These are phyloP conservation scores for Bujurquina vittata DNA, from an alignment of 2,113 vertebrate genomes.

Conservation along the genomic window DNA sequence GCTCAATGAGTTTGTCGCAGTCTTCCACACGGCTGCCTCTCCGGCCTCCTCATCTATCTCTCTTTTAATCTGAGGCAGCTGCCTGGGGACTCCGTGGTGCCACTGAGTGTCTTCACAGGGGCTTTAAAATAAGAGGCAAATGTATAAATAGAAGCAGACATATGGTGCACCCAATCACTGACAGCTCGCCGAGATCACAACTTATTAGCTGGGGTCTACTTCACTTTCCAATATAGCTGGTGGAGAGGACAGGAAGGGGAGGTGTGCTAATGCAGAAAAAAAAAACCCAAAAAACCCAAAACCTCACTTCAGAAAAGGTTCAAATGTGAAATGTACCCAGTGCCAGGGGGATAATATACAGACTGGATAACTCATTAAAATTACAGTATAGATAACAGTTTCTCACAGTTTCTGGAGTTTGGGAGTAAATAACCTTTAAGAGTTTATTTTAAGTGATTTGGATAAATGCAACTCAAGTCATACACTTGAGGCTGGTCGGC, in stretches of 20 bases:
- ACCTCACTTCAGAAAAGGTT: not conserved
- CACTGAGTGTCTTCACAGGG: constrained; percentile 52
- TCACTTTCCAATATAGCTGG: constrained; percentile 7
- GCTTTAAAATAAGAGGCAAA: constrained; percentile 61
- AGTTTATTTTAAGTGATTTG: not conserved
- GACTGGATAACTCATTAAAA: not conserved
- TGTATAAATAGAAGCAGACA: constrained; percentile 65
- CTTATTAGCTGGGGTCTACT: constrained; percentile 37
- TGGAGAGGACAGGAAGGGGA: not conserved
- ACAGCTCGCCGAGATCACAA: constrained; percentile 46
- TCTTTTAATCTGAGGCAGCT: constrained; percentile 53
- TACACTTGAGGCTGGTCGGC: not conserved
- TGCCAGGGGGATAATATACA: not conserved
- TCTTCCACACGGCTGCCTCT: constrained; percentile 29
- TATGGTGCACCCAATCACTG: constrained; percentile 50
- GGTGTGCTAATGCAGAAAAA: not conserved
- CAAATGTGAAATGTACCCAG: not conserved
- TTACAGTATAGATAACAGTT: not conserved
- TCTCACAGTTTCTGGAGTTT: not conserved
- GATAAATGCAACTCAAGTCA: not conserved
- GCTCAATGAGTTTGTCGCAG: constrained; percentile 55
- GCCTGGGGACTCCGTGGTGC: constrained; percentile 43
- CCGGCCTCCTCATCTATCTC: constrained; percentile 54
- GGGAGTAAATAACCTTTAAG: not conserved
- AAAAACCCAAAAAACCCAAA: not conserved